Evolutionary conservation across 2,888 invertebrate species (phyloP), one percentile per base, ranked within the genome.

Genomic region (Cheiracanthium punctorium): DNA sequence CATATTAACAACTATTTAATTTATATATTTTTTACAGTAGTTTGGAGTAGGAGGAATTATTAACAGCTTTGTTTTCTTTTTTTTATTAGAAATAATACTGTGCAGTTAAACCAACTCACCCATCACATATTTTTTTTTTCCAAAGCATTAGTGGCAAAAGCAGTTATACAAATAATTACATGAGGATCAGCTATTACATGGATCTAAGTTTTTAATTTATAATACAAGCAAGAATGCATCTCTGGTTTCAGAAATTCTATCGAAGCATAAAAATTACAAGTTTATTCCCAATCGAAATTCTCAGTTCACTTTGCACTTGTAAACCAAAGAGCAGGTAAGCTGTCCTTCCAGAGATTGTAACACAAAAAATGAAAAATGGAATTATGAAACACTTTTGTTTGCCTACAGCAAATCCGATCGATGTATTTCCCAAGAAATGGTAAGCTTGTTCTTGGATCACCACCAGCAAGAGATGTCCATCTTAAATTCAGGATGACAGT

Each of bases 1-100:
- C 43, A 71, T 71, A 43, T 71, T 43, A 71, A 71, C 71, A 71
- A 71, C 71, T 71, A 71, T 71, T 29, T 29, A 10, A 33, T 69
- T 69, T 28, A 69, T 69, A 30, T 37, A 10, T 37, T 37, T 37
- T 4, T 1, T 52, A 30, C 30, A 67, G 14, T 12, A 30, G 30
- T 67, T 30, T 32, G 17, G 32, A 32, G 24, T 28, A 28, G 14
- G 10, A 32, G 67, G 67, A 67, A 30, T 67, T 32, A 52, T 67
- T 67, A 58, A 58, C 67, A 67, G 30, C 30, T 32, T 32, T 20
- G n/a, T n/a, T n/a, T n/a, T n/a, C n/a, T n/a, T n/a, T n/a, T n/a
- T n/a, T n/a, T n/a, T n/a, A n/a, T 30, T 29, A 10, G 32, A 67
- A 67, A n/a, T 67, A 67, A 67, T 67, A 67, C 67, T 67, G 67